phyloP scores from a whole-genome alignment of 2,797 vertebrate species.

The Onychomys arenicola region DNA sequence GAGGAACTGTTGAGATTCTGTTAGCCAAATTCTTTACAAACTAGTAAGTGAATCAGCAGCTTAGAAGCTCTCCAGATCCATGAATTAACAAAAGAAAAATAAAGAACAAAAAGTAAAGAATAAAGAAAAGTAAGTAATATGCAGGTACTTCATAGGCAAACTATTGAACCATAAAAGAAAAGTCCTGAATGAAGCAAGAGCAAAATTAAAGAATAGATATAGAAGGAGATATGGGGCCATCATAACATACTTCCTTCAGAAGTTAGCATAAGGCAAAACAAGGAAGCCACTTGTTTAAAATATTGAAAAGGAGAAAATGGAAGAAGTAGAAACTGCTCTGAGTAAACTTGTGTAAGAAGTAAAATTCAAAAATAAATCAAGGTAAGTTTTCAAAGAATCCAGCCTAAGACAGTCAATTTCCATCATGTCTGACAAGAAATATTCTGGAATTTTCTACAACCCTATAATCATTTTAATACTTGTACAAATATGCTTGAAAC shows the following conservation, averaged over 20 bases:
- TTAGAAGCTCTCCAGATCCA: neutral
- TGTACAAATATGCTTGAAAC: neutral
- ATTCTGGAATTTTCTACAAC: neutral
- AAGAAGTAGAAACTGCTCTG: neutral
- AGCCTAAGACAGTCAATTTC: neutral
- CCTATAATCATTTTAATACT: neutral
- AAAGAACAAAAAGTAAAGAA: neutral
- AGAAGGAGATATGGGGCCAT: neutral
- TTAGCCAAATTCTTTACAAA: neutral
- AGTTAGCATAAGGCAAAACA: neutral
- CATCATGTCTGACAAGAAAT: neutral
- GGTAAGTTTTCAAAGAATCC: neutral
- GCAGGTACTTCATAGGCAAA: neutral
- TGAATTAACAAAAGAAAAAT: too few relatives aligned
- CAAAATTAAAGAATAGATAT: neutral
- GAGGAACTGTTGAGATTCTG: neutral
- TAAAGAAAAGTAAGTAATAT: neutral
- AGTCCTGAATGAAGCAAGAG: neutral
- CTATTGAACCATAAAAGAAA: neutral
- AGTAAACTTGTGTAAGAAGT: neutral
- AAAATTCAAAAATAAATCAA: neutral
- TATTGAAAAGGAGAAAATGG: neutral
- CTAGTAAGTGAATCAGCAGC: neutral
- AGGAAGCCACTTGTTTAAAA: neutral
- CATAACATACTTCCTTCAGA: neutral